Base-by-base conservation (phyloP, 2,797 vertebrate genomes). In the Lindbergichthys nudifrons region DNA sequence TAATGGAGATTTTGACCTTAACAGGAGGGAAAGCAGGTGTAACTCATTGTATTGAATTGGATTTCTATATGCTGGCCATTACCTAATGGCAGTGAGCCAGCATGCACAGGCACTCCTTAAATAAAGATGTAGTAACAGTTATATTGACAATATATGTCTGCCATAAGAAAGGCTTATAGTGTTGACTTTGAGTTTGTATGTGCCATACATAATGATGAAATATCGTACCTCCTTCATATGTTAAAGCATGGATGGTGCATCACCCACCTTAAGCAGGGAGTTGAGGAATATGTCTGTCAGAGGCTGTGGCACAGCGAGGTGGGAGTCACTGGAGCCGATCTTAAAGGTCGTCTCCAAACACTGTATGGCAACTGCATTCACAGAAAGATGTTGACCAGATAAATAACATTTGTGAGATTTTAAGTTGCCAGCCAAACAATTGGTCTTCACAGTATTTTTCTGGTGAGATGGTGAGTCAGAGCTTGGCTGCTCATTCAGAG, bases 271-370 rank as follows among this genome's bases (percentile, higher is more conserved):
- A 69, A 96, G 95, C 86, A 97, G 91, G 60, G 96, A 95, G 66
- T 97, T 96, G 68, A 95, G 94, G 90, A 99, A 99, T 70, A 99
- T 96, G 90, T 99, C 97, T 79, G 92, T 95, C 78, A 99, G 94
- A 18, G 97, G 95, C 87, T 96, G 95, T 15, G 97, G 92, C 71
- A 94, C 93, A 19, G 96, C 96, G 15, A 99, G 96, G 61, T 98
- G 96, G 75, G 94, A 95, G 88, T 99, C 98, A 59, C 96, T 96
- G 83, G 95, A 77, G 83, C 90, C 96, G 93, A 99, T 96, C 92
- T 98, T 98, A 88, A 98, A 99, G 43, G 97, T 98, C 4, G 96
- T 99, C 94, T 99, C 98, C 95, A 99, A 86, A 92, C 98, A 99
- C 87, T 99, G 98, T 88, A 99, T 96, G 43, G 98, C 98, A 90